These are phyloP conservation scores for Pseudomyrmex flavicornis DNA, from an alignment of 1,140 invertebrate genomes.

Conservation along the genomic window DNA sequence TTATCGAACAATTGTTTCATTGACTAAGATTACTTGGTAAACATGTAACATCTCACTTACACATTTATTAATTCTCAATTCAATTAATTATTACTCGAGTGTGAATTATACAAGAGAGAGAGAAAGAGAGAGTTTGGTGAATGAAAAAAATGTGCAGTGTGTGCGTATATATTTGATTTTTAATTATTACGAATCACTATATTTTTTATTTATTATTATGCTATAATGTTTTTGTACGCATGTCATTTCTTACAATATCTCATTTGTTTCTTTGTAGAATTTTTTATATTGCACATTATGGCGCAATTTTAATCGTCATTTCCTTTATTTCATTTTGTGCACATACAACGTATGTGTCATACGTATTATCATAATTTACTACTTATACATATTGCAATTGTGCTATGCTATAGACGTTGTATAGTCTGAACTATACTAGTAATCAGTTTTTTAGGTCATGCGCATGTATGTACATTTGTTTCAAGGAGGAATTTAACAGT, in stretches of 20 bases:
- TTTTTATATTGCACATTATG: constrained; percentile 21
- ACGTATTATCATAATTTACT: neutral
- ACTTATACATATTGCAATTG: constrained; percentile 21
- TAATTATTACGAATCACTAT: constrained; percentile 47
- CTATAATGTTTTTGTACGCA: constrained; percentile 42
- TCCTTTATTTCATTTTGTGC: constrained; percentile 4
- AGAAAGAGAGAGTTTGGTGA: neutral
- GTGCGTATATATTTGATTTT: constrained; percentile 64
- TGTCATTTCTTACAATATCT: constrained; percentile 57
- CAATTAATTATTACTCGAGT: neutral
- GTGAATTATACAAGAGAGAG: constrained; percentile 12
- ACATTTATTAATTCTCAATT: constrained; percentile 23
- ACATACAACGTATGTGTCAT: neutral
- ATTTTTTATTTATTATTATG: constrained; percentile 51
- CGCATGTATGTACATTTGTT: constrained; percentile 36
- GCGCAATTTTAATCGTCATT: constrained; percentile 32
- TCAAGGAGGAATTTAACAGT: neutral
- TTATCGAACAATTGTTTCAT: constrained; percentile 10
- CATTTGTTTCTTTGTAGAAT: neutral
- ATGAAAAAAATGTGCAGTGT: constrained; percentile 32
- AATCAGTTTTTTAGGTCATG: constrained; percentile 10
- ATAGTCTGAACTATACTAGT: constrained; percentile 6
- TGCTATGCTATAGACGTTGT: constrained; percentile 16
- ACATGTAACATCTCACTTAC: constrained; percentile 15
- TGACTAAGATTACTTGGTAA: constrained; percentile 27